Conservation (phyloP, 2,888 invertebrate species). For the Notocelia uddmanniana region DNA sequence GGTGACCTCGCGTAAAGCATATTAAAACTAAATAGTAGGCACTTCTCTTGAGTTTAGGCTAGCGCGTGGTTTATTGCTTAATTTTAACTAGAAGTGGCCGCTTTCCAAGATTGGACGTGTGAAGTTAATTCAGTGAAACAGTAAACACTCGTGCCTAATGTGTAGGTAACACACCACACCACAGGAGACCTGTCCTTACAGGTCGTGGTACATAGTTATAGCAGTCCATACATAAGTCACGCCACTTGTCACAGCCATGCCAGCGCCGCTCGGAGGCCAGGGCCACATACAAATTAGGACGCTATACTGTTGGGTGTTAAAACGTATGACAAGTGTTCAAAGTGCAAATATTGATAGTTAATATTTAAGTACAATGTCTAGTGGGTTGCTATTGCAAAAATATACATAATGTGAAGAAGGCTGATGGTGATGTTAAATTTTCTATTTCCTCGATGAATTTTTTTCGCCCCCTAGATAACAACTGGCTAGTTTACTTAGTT, state of each 20-base stretch:
- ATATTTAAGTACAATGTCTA: constrained; percentile 74
- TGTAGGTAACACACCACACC: not conserved
- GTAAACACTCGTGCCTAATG: not conserved
- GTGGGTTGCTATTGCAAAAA: constrained; percentile 52
- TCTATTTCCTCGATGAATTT: not conserved
- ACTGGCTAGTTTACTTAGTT: not conserved
- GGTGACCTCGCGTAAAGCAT: constrained; percentile 64
- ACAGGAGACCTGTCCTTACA: constrained; percentile 6
- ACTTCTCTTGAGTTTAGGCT: constrained; percentile 31
- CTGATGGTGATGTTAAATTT: constrained; percentile 9
- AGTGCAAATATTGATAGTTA: constrained; percentile 73
- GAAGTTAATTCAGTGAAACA: not conserved
- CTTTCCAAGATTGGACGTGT: constrained; percentile 8
- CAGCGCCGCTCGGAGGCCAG: constrained; percentile 51
- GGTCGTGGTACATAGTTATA: constrained; percentile 28
- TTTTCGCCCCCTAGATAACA: not conserved
- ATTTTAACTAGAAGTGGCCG: not conserved
- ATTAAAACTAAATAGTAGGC: constrained; percentile 47
- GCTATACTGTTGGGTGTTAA: constrained; percentile 76
- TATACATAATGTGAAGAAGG: not conserved
- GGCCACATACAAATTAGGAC: constrained; percentile 67
- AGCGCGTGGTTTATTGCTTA: constrained; percentile 27
- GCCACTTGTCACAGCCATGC: constrained; percentile 43
- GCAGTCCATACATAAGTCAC: constrained; percentile 35
- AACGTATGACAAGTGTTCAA: constrained; percentile 76